Evolutionary conservation across 2,113 vertebrate species (phyloP).

Genomic region (Vulpes ferrilata): DNA sequence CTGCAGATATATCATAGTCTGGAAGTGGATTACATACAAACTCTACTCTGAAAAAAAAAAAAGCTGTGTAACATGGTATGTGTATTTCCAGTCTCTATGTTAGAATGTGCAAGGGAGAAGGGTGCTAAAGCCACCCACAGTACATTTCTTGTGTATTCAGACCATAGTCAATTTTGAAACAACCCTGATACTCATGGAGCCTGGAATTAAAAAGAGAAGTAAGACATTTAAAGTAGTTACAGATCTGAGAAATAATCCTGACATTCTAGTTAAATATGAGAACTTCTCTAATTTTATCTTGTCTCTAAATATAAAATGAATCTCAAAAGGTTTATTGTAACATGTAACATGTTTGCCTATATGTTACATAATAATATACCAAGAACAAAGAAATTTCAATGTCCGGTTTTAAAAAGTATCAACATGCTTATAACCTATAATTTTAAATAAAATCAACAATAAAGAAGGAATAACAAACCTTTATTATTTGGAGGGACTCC

Average conservation of each 20-base stretch:
- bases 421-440: background rate
- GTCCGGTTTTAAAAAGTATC: background rate
- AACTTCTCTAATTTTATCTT: constrained; percentile 32
- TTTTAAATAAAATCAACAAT: constrained; percentile 26
- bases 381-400: background rate
- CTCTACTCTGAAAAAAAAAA: background rate
- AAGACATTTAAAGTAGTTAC: constrained; percentile 10
- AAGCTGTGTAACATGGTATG: background rate
- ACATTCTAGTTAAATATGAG: constrained; percentile 1
- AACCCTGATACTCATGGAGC: background rate
- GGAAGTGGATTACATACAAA: background rate
- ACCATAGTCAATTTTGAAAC: constrained; percentile 30
- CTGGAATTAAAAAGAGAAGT: background rate
- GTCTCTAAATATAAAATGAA: constrained; percentile 4
- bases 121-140: background rate
- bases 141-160: background rate
- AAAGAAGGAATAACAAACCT: background rate
- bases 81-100: background rate
- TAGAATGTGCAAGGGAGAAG: background rate
- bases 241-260: background rate
- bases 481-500: background rate
- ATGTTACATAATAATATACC: background rate
- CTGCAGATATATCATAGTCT: background rate
- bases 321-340: background rate
- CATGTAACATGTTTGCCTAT: background rate